These are phyloP conservation scores for Daphoenositta chrysoptera DNA, from an alignment of 2,113 vertebrate species.

Conservation along the genomic window DNA sequence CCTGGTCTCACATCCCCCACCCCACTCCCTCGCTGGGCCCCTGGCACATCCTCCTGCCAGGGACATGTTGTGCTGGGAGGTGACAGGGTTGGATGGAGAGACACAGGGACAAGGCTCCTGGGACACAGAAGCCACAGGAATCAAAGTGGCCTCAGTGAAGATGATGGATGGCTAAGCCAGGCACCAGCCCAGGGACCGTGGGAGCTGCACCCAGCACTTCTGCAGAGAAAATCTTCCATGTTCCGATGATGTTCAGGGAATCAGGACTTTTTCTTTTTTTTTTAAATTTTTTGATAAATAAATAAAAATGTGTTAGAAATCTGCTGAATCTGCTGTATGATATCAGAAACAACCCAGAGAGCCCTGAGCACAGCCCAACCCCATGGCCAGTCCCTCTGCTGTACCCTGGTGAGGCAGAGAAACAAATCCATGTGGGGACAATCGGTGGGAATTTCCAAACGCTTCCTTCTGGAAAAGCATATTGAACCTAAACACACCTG, in stretches of 20 bases:
- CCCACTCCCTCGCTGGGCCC: rapidly evolving
- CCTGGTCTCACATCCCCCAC: background rate
- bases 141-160: background rate
- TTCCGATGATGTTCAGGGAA: rapidly evolving
- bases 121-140: background rate
- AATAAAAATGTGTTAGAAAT: background rate
- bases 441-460: background rate
- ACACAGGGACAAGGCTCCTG: background rate
- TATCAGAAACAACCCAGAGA: background rate
- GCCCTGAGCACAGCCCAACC: background rate
- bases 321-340: background rate
- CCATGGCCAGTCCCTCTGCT: background rate
- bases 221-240: rapidly evolving
- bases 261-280: background rate
- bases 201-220: background rate
- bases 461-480: background rate
- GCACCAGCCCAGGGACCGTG: rapidly evolving
- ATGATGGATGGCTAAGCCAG: background rate
- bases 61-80: background rate
- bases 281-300: background rate
- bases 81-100: background rate
- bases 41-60: background rate
- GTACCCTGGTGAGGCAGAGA: background rate
- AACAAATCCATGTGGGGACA: background rate
- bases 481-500: background rate